Evolutionary conservation across 2,113 vertebrate species (phyloP).

Genomic region (human): DNA sequence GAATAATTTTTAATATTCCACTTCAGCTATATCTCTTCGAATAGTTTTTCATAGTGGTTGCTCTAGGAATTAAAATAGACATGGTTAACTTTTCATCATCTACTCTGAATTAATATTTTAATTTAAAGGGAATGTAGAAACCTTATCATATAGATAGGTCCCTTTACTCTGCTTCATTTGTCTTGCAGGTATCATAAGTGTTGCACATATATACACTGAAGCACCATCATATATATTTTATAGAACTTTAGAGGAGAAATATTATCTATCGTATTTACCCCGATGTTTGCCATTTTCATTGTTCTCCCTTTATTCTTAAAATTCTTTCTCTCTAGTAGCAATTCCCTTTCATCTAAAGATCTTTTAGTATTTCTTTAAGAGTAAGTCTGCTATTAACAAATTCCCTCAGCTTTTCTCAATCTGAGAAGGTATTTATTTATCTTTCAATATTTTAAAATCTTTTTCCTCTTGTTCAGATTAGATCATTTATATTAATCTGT

Average conservation of each 20-base stretch:
- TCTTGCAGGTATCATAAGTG: background rate
- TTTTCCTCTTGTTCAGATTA: background rate
- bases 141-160: background rate
- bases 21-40: background rate
- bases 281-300: background rate
- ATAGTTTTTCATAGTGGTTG: background rate
- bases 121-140: background rate
- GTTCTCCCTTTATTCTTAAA: background rate
- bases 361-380: background rate
- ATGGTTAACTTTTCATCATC: background rate
- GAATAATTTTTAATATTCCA: background rate
- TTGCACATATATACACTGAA: background rate
- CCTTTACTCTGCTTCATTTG: background rate
- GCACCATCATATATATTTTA: background rate
- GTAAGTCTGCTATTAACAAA: background rate
- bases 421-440: background rate
- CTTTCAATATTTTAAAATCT: background rate
- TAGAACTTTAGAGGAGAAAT: background rate
- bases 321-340: background rate
- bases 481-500: background rate
- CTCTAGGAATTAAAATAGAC: background rate
- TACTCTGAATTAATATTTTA: background rate
- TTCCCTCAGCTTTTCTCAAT: background rate
- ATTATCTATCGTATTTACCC: background rate
- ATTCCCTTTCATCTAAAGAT: background rate